Percentiles rank a stretch among this genome's conserved stretches.
Evolutionary conservation across 2,113 vertebrate species (phyloP).

Genomic region (Columba janthina): DNA sequence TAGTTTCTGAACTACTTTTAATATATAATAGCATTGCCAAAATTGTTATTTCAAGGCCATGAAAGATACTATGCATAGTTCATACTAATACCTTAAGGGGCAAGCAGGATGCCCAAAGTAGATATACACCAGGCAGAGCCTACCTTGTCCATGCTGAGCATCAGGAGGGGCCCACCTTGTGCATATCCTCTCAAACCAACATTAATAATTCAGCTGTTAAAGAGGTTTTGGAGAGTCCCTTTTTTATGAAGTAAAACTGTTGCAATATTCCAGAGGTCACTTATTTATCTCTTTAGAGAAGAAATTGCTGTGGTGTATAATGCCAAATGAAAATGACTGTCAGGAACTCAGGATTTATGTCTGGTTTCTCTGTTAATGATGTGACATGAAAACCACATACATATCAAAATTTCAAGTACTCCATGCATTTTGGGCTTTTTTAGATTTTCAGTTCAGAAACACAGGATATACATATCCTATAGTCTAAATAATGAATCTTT

Average conservation of each 20-base stretch:
- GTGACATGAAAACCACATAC: accelerated
- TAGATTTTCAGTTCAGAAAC: not conserved
- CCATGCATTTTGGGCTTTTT: accelerated
- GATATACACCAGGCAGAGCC: not conserved
- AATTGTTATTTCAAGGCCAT: not conserved
- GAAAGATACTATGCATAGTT: not conserved
- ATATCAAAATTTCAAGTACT: not conserved
- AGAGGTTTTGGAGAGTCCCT: not conserved
- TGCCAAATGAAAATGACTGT: not conserved
- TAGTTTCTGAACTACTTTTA: not conserved
- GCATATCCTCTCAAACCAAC: not conserved
- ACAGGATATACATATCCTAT: too few relatives aligned
- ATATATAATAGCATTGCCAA: not conserved
- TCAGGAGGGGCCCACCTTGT: not conserved
- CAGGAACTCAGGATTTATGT: not conserved
- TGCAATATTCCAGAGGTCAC: not conserved
- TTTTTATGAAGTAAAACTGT: not conserved
- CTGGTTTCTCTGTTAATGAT: not conserved
- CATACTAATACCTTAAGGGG: not conserved
- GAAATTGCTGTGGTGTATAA: not conserved
- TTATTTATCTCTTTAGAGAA: not conserved
- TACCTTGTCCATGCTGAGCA: not conserved
- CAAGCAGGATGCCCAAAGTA: not conserved
- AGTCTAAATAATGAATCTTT: not conserved
- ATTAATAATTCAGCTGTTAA: not conserved